A percentile compares a stretch with the other conserved stretches of the same genome.
Conservation (phyloP, 2,113 vertebrate genomes). For the Ariopsis seemanni region DNA sequence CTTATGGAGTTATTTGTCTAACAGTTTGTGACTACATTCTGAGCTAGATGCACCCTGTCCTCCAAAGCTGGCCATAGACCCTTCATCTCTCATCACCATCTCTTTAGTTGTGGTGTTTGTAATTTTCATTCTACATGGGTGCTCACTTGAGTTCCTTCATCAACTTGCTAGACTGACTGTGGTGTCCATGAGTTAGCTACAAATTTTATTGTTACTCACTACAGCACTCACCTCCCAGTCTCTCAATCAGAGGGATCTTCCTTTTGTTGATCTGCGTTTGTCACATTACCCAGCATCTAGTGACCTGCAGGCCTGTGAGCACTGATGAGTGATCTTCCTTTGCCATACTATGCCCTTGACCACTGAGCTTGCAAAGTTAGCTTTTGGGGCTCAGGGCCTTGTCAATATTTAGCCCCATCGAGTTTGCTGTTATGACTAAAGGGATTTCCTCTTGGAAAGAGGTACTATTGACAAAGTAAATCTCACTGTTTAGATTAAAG, state of each 20-base stretch:
- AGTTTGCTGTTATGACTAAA: background rate
- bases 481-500: too few relatives aligned
- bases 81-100: background rate
- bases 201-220: background rate
- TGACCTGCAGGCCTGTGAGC: background rate
- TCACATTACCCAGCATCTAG: background rate
- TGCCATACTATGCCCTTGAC: background rate
- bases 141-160: background rate
- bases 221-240: background rate
- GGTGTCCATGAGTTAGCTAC: background rate
- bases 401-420: background rate
- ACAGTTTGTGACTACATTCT: background rate
- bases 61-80: background rate
- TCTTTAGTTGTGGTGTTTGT: background rate
- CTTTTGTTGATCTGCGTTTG: background rate
- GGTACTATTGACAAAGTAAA: background rate
- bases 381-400: background rate
- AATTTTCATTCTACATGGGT: background rate
- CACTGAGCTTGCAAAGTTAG: background rate
- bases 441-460: background rate
- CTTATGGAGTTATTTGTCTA: background rate
- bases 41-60: background rate
- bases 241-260: background rate
- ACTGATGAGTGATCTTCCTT: background rate
- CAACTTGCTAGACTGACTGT: background rate